A percentile compares a stretch with the other conserved stretches of the same genome.
phyloP scores from a whole-genome alignment of 2,113 vertebrate genomes.

The Lynx canadensis region DNA sequence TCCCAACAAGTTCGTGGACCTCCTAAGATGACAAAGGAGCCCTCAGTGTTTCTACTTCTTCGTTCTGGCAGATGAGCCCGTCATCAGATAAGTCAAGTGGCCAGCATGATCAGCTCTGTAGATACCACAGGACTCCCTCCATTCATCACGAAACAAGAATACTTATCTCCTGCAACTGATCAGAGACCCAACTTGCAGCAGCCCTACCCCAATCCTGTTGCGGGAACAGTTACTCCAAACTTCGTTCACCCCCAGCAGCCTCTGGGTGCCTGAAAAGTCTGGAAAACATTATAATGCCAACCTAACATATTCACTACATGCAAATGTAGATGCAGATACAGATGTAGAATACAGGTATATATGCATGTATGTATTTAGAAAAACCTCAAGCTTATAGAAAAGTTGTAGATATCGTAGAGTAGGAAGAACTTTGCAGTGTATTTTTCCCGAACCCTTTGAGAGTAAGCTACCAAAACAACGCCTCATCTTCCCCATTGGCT shows the following conservation, averaged over 20 bases:
- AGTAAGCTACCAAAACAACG: neutral
- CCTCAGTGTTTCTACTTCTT: neutral
- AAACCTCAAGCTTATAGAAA: neutral
- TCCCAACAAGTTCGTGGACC: neutral
- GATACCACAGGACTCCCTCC: too few relatives aligned
- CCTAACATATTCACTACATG: neutral
- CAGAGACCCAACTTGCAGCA: neutral
- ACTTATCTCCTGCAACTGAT: neutral
- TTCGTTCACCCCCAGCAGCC: neutral
- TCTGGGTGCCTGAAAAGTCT: neutral
- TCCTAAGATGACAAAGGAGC: neutral
- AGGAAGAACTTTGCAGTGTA: neutral
- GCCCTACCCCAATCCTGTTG: neutral
- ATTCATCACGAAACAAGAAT: neutral
- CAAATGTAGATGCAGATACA: neutral
- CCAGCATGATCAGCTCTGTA: neutral
- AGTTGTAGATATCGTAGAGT: rapidly evolving
- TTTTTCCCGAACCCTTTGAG: neutral
- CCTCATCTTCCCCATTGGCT: neutral
- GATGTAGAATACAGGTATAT: neutral
- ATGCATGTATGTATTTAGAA: neutral
- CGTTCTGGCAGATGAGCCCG: neutral
- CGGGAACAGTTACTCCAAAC: neutral
- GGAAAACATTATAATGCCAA: neutral
- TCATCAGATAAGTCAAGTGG: neutral